Conservation (phyloP, 2,797 vertebrate genomes). For the Notolepis coatsorum region DNA sequence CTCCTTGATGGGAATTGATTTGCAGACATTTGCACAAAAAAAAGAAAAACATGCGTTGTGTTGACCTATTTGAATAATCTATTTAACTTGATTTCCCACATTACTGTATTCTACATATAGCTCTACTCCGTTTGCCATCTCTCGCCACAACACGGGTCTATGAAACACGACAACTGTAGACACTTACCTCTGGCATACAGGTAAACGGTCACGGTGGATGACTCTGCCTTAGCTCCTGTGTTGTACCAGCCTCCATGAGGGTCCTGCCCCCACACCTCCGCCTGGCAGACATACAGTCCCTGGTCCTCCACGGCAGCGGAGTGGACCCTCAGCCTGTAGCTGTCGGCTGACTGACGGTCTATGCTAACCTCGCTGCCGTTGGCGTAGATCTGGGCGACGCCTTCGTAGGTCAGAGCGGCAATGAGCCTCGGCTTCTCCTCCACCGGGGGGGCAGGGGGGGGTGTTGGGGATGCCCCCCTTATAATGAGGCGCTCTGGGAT, state of each 20-base stretch:
- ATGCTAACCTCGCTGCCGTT: constrained; percentile 83
- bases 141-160: too few relatives aligned
- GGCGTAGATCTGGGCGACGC: constrained; percentile 75
- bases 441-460: neutral
- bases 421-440: constrained; percentile 56
- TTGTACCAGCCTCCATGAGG: constrained; percentile 88
- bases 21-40: too few relatives aligned
- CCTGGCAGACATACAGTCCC: constrained; percentile 85
- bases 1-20: too few relatives aligned
- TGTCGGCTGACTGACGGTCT: constrained; percentile 75
- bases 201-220: constrained; percentile 82
- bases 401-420: constrained; percentile 81
- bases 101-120: too few relatives aligned
- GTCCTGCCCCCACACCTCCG: constrained; percentile 86
- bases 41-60: too few relatives aligned
- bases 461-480: neutral
- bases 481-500: constrained; percentile 37
- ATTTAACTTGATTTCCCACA: too few relatives aligned
- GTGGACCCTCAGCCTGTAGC: constrained; percentile 88
- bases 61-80: too few relatives aligned
- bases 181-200: constrained; percentile 86
- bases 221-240: constrained; percentile 79
- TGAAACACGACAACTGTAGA: too few relatives aligned
- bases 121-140: too few relatives aligned
- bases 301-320: constrained; percentile 78